Conservation (phyloP, 1,140 invertebrate species). For the Aphidius ervi region DNA sequence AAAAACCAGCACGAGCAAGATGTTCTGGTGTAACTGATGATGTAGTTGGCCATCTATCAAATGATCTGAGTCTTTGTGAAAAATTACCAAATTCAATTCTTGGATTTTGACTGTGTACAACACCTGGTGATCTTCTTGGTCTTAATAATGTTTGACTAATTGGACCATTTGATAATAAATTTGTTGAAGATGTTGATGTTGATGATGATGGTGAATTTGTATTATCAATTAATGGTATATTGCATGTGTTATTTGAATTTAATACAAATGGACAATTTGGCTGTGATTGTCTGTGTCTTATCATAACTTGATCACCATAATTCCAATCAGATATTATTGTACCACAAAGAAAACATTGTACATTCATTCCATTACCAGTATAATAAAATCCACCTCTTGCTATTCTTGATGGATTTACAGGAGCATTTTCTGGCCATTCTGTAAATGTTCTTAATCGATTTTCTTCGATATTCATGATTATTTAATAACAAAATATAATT, state of each 20-base stretch:
- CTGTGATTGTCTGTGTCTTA: conserved; percentile 58
- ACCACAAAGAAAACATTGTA: conserved; percentile 73
- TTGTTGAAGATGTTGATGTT: conserved; percentile 17
- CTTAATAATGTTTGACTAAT: not conserved
- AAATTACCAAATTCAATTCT: conserved; percentile 47
- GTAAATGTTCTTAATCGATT: conserved; percentile 65
- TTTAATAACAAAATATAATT: not conserved
- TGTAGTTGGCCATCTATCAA: conserved; percentile 60
- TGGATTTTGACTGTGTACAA: conserved; percentile 16
- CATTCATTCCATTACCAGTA: conserved; percentile 62
- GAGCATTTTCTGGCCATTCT: conserved; percentile 66
- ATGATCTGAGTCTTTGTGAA: conserved; percentile 57
- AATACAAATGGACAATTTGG: conserved; percentile 71
- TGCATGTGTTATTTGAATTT: conserved; percentile 61
- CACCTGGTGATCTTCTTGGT: not conserved
- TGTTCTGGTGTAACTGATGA: conserved; percentile 61
- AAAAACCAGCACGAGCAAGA: conserved; percentile 80
- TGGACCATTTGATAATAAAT: not conserved
- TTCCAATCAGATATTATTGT: conserved; percentile 71
- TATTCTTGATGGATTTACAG: conserved; percentile 62
- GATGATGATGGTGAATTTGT: conserved; percentile 19
- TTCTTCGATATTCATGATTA: conserved; percentile 63
- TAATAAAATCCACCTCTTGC: conserved; percentile 82
- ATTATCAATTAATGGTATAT: conserved; percentile 55
- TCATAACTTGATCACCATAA: conserved; percentile 69